A percentile compares a stretch with the other conserved stretches of the same genome.
Conservation (phyloP, 2,797 vertebrate genomes). For the Dendrocincla tyrannina region DNA sequence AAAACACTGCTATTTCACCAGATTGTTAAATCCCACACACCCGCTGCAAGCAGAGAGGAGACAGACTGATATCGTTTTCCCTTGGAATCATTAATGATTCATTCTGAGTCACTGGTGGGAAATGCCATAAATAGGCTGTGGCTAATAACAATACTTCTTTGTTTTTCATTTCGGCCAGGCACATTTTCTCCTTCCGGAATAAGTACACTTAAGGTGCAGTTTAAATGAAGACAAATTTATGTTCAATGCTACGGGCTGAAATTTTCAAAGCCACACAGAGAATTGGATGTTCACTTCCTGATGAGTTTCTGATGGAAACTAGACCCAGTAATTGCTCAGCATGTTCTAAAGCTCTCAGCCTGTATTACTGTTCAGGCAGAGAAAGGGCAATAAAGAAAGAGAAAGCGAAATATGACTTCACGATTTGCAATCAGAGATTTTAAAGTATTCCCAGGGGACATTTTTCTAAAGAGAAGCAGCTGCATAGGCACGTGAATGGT, state of each 20-base stretch:
- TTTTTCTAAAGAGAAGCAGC: not conserved
- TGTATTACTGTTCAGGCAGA: not conserved
- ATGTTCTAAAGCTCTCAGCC: not conserved
- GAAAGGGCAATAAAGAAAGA: not conserved
- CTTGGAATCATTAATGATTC: slow-evolving; percentile 63
- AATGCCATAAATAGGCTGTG: slow-evolving; percentile 58
- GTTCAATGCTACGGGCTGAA: not conserved
- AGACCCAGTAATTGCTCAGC: not conserved
- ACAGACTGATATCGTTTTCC: slow-evolving; percentile 18
- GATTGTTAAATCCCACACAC: slow-evolving; percentile 34
- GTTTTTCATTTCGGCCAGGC: not conserved
- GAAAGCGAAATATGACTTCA: not conserved
- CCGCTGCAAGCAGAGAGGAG: slow-evolving; percentile 19
- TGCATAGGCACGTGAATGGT: not conserved
- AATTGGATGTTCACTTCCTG: not conserved
- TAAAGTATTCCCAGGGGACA: not conserved
- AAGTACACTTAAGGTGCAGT: not conserved
- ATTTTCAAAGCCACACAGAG: not conserved
- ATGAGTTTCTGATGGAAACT: slow-evolving; percentile 7
- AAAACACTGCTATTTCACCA: slow-evolving; percentile 13
- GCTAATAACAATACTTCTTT: slow-evolving; percentile 42
- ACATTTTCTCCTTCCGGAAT: slow-evolving; percentile 18
- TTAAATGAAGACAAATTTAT: not conserved
- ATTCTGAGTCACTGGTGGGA: slow-evolving; percentile 58
- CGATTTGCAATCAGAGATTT: not conserved